Percentiles rank a stretch among this genome's conserved stretches.
phyloP scores from a whole-genome alignment of 2,113 vertebrate species.

The Chlamydotis undulata region DNA sequence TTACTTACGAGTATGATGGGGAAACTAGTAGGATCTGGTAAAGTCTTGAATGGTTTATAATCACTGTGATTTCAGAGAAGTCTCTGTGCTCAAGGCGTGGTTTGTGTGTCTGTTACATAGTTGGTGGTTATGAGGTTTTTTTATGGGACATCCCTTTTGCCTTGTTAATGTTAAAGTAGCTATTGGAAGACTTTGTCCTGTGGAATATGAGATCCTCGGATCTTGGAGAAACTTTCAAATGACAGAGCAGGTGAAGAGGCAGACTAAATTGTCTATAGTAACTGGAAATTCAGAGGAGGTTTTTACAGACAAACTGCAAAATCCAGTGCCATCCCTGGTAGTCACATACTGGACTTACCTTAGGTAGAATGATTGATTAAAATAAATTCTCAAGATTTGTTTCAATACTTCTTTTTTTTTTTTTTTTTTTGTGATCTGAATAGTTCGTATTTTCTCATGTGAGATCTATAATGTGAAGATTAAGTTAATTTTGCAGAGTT shows the following conservation, averaged over 20 bases:
- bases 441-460: neutral
- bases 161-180: neutral
- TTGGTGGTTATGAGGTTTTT: neutral
- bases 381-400: neutral
- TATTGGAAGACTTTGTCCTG: neutral
- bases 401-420: neutral
- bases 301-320: neutral
- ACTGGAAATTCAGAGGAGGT: neutral
- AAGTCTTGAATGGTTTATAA: neutral
- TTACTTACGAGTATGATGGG: neutral
- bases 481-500: neutral
- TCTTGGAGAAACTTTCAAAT: neutral
- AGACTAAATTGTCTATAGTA: neutral
- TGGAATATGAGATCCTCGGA: neutral
- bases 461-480: neutral
- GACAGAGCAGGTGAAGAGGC: neutral
- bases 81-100: fast-evolving
- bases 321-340: neutral
- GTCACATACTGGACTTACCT: neutral
- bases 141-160: neutral
- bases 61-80: neutral
- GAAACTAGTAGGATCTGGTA: neutral
- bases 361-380: neutral
- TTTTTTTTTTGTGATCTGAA: neutral
- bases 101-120: neutral